phyloP scores from a whole-genome alignment of 2,888 invertebrate species.

The Caenorhabditis wallacei region DNA sequence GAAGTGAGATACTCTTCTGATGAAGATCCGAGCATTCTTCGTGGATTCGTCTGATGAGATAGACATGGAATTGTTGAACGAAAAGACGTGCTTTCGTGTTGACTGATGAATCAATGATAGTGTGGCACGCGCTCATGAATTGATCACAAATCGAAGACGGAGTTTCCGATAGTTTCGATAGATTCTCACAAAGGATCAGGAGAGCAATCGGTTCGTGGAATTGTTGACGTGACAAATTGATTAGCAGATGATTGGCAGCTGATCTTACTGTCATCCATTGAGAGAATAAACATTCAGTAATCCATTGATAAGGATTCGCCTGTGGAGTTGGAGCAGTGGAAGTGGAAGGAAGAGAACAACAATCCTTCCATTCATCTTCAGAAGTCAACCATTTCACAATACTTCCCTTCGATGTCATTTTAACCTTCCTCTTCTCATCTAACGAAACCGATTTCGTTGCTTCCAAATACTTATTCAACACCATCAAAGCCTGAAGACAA shows the following conservation, averaged over 20 bases:
- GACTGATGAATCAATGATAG: conserved; percentile 55
- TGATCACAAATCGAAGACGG: conserved; percentile 62
- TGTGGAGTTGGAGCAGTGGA: conserved; percentile 7
- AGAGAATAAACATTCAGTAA: conserved; percentile 69
- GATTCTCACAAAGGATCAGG: conserved; percentile 58
- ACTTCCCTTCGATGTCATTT: conserved; percentile 1
- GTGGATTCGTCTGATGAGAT: conserved; percentile 62
- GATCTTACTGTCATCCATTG: conserved; percentile 66
- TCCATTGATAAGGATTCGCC: conserved; percentile 58
- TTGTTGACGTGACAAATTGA: conserved; percentile 51
- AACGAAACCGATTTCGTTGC: conserved; percentile 31
- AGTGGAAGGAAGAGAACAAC: conserved; percentile 35
- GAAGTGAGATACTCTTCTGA: conserved; percentile 24
- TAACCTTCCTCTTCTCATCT: conserved; percentile 25
- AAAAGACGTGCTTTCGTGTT: conserved; percentile 68
- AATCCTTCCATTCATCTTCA: conserved; percentile 56
- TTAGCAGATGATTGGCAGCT: conserved; percentile 59
- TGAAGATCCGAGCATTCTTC: conserved; percentile 52
- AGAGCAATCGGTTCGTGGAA: conserved; percentile 62
- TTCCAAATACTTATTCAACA: conserved; percentile 61
- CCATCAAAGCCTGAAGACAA: conserved; percentile 52
- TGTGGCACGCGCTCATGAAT: conserved; percentile 65
- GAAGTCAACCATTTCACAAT: conserved; percentile 49
- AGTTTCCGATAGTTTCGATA: conserved; percentile 25
- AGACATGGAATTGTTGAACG: conserved; percentile 69